These are phyloP conservation scores for Carposina sasakii DNA, from an alignment of 1,140 invertebrate species.

Conservation along the genomic window DNA sequence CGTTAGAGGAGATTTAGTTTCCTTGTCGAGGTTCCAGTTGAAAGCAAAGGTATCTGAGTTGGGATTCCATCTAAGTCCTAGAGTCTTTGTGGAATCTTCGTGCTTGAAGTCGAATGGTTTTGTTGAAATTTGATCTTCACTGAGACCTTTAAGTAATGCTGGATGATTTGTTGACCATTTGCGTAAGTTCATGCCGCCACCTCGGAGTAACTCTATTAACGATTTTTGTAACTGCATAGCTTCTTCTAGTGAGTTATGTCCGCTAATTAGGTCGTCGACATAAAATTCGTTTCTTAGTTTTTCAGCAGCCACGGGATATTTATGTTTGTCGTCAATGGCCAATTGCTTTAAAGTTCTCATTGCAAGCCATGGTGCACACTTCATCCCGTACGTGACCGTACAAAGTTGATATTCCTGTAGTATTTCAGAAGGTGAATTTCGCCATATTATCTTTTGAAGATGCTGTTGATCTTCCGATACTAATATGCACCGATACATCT, in stretches of 20 bases:
- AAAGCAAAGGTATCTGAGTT: conserved; percentile 26
- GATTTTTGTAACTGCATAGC: conserved; percentile 25
- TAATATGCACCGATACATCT: conserved; percentile 13
- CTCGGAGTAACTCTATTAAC: conserved; percentile 26
- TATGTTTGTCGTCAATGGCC: conserved; percentile 22
- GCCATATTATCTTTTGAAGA: conserved; percentile 18
- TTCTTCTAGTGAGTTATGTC: conserved; percentile 19
- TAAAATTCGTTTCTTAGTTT: conserved; percentile 34
- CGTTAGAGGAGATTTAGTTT: conserved; percentile 13
- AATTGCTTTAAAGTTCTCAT: conserved; percentile 21
- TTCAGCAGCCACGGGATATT: conserved; percentile 32
- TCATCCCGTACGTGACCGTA: conserved; percentile 3
- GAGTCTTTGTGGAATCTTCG: conserved; percentile 27
- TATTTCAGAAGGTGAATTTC: conserved; percentile 4
- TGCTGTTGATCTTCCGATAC: conserved; percentile 12
- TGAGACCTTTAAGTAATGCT: conserved; percentile 15
- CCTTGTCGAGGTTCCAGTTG: conserved; percentile 14
- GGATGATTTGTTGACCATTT: conserved; percentile 34
- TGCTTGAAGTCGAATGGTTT: conserved; percentile 20
- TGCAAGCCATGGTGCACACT: neutral
- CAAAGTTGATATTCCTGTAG: conserved; percentile 9
- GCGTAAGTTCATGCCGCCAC: conserved; percentile 30
- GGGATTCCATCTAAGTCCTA: conserved; percentile 32
- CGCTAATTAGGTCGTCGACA: conserved; percentile 45
- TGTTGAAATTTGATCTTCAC: conserved; percentile 13